Percentiles rank a stretch among this genome's conserved stretches.
These are phyloP conservation scores for Burhinus oedicnemus DNA, from an alignment of 2,113 vertebrate genomes.

Conservation along the genomic window DNA sequence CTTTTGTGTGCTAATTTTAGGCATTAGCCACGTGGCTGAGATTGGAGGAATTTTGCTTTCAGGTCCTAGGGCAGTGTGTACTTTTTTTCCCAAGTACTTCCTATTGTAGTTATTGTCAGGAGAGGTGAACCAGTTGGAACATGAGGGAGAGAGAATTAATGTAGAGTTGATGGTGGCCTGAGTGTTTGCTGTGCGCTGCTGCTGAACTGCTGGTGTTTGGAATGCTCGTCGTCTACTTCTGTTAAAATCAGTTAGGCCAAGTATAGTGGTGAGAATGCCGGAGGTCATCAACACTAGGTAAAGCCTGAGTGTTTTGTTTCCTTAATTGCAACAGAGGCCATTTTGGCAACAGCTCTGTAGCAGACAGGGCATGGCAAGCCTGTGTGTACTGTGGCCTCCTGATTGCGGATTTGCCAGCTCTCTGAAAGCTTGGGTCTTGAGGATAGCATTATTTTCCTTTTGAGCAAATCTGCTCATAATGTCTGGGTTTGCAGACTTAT, in stretches of 20 bases:
- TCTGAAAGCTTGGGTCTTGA: background rate
- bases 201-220: background rate
- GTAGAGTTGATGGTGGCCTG: background rate
- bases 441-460: background rate
- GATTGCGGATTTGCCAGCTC: background rate
- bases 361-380: background rate
- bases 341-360: background rate
- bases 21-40: background rate
- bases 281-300: background rate
- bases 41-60: background rate
- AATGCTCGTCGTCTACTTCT: fast-evolving
- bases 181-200: background rate
- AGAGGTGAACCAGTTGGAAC: background rate
- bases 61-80: fast-evolving
- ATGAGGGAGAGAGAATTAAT: background rate
- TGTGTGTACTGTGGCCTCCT: background rate
- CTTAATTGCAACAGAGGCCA: background rate
- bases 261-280: background rate
- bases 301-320: background rate
- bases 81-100: background rate
- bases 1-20: background rate
- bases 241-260: background rate
- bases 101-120: background rate
- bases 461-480: background rate
- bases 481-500: background rate